Evolutionary conservation across 2,888 invertebrate species (phyloP), one percentile per base, ranked within the genome.

Genomic region (Sisyra terminalis): DNA sequence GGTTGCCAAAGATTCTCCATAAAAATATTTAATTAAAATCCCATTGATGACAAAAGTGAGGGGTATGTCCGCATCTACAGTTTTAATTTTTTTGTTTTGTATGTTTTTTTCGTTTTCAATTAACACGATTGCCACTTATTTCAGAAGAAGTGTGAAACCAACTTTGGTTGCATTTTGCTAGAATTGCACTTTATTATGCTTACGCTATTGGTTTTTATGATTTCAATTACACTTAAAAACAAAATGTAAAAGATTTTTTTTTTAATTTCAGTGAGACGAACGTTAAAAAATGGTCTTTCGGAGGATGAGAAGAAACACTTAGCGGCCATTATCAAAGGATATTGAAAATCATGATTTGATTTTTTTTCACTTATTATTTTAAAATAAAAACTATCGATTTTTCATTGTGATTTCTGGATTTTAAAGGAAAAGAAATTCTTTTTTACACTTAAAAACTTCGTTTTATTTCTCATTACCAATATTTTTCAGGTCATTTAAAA

Each of bases 241-340:
- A 45, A 39, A 13, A 31, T 16, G n/a, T 39, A 34, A 32, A 18
- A 29, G 30, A 6, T 42, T 39, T 31, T 44, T 31, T 10, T 44
- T 36, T 43, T 45, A 45, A 50, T 71, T 71, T 37, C 67, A 85
- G 85, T 86, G 66, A 73, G 85, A 61, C 73, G 85, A 63, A 85
- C 85, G 48, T 65, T 85, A 55, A 81, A 82, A 58, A 81, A 79
- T 61, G 85, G 84, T 51, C 68, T 86, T 53, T 78, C 79, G 48
- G 81, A 82, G 56, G 84, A 85, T 61, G 85, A 85, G 61, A 75
- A 81, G 61, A 78, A 78, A 60, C 76, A 80, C 60, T 72, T 82
- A 52, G 77, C 80, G 53, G 74, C 78, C 50, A 72, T 75, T 63
- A 78, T 78, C 57, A 78, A 78, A 65, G 76, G 78, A 56, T 78